Conservation (phyloP, 2,113 vertebrate genomes). For the Notechis scutatus region DNA sequence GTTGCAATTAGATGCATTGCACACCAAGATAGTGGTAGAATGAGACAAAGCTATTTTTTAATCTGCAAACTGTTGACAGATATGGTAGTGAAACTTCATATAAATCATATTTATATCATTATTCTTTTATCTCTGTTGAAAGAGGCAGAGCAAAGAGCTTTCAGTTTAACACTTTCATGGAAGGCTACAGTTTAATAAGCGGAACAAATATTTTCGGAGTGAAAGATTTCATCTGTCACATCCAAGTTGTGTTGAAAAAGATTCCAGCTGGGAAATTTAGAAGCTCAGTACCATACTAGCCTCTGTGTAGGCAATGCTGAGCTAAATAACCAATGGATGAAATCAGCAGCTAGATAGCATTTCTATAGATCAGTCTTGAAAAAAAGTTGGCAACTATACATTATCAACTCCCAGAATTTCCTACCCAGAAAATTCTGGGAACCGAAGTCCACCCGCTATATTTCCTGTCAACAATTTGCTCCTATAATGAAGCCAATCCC, state of each 20-base stretch:
- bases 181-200: background rate
- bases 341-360: background rate
- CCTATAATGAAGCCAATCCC: conserved; percentile 25
- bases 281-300: too few species aligned
- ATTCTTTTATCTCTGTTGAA: background rate
- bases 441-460: background rate
- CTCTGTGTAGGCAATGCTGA: background rate
- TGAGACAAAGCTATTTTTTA: background rate
- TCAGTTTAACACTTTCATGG: background rate
- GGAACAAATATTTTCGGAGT: background rate
- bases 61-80: background rate
- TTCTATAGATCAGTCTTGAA: background rate
- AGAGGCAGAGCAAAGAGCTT: background rate
- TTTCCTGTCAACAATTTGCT: conserved; percentile 56
- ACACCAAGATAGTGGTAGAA: background rate
- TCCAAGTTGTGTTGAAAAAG: background rate
- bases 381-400: background rate
- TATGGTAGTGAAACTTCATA: background rate
- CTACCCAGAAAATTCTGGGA: background rate
- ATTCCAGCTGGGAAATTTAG: background rate
- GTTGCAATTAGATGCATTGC: background rate
- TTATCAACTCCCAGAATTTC: background rate
- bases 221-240: background rate
- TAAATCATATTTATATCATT: background rate
- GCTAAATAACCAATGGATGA: background rate